A percentile compares a stretch with the other conserved stretches of the same genome.
These are phyloP conservation scores for Hemichromis elongatus DNA, from an alignment of 2,113 vertebrate species.

Conservation along the genomic window DNA sequence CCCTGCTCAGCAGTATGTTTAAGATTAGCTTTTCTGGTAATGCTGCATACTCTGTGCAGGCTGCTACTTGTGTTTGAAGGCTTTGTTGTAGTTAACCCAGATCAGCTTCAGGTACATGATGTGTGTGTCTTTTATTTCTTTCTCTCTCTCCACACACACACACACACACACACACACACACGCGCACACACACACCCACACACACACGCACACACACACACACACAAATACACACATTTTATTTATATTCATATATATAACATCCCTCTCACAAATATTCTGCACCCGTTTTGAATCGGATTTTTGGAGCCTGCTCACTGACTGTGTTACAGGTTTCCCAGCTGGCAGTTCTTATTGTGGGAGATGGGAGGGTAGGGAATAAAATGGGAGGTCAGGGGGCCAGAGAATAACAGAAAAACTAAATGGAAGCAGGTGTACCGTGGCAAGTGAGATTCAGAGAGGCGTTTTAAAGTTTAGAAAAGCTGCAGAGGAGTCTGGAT, in stretches of 20 bases:
- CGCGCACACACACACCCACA: neutral
- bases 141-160: neutral
- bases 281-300: slow-evolving; percentile 34
- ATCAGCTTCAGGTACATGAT: neutral
- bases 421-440: neutral
- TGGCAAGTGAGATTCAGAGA: neutral
- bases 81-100: neutral
- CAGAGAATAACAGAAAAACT: neutral
- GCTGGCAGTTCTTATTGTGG: neutral
- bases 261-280: slow-evolving; percentile 18
- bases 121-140: neutral
- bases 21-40: slow-evolving; percentile 38
- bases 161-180: neutral
- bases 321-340: neutral
- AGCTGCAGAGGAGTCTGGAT: neutral
- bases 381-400: neutral
- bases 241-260: neutral
- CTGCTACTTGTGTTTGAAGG: neutral
- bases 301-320: neutral
- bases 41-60: slow-evolving; percentile 28
- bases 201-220: neutral
- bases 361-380: neutral
- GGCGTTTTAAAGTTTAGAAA: neutral
- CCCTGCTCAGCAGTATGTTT: slow-evolving; percentile 33
- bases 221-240: neutral